A percentile compares a stretch with the other conserved stretches of the same genome.
phyloP scores from a whole-genome alignment of 2,113 vertebrate genomes.

The Plectropomus leopardus region DNA sequence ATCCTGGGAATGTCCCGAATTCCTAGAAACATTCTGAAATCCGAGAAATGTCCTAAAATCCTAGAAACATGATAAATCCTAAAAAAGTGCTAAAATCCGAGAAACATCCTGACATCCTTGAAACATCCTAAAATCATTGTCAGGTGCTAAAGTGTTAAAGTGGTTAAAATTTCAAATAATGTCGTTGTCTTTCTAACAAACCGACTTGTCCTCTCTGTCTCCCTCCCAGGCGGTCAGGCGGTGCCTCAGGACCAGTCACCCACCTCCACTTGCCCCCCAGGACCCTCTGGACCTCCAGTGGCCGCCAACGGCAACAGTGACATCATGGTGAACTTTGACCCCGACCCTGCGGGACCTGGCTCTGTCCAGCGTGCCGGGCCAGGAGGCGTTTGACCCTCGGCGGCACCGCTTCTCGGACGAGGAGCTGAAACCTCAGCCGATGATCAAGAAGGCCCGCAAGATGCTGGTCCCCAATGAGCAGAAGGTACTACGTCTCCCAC shows the following conservation, averaged over 20 bases:
- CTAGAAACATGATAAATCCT: too few relatives aligned
- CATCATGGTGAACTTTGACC: conserved; percentile 93
- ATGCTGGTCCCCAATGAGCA: conserved; percentile 92
- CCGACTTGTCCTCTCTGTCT: background rate
- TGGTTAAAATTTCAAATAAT: too few relatives aligned
- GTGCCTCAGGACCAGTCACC: conserved; percentile 81
- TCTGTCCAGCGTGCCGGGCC: conserved; percentile 92
- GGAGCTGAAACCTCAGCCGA: conserved; percentile 89
- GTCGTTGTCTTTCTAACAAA: background rate
- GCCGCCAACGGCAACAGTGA: conserved; percentile 78
- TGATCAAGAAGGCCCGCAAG: conserved; percentile 93
- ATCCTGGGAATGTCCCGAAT: too few relatives aligned
- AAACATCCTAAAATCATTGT: too few relatives aligned
- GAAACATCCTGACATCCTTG: too few relatives aligned
- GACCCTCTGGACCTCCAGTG: conserved; percentile 46
- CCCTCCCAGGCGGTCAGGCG: conserved; percentile 77
- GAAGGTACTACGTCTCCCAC: conserved; percentile 87
- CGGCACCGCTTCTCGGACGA: conserved; percentile 91
- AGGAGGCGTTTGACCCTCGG: conserved; percentile 93
- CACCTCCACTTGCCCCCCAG: conserved; percentile 78
- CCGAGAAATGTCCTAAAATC: too few relatives aligned
- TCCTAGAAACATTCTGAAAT: too few relatives aligned
- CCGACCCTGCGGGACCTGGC: conserved; percentile 91
- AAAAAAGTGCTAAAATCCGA: too few relatives aligned
- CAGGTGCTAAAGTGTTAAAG: too few relatives aligned